Evolutionary conservation across 2,797 vertebrate genomes (phyloP), one percentile per base, ranked within the genome.

Genomic region (Gallirallus australis): DNA sequence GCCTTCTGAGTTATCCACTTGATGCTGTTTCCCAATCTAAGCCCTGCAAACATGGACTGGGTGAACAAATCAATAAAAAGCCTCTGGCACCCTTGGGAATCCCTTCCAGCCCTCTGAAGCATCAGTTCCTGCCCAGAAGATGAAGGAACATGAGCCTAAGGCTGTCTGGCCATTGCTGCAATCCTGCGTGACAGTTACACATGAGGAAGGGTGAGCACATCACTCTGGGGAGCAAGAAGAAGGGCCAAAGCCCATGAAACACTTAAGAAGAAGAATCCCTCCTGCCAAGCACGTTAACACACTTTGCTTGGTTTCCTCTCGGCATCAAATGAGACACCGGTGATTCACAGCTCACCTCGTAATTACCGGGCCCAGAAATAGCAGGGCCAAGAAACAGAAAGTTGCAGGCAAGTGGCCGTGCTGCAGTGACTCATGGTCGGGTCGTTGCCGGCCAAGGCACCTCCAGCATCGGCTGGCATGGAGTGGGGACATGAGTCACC

Each of bases 301-400:
- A 80, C 69, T 78, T 89, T 92, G 71, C 92, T 72, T 53, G 94
- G 91, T 95, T 96, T 95, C 93, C 94, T 86, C 84, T 90, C 3
- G 11, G 77, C 7, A 15, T 70, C 60, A 86, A 86, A 78, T 8
- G 52, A 95, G 95, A 96, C 92, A 78, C 72, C 24, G 37, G 85
- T 97, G 97, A 97, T 89, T 97, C 98, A 97, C 89, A 50, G 88
- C 90, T 94, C 95, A 84, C 93, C 85, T 90, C 82, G 2, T 90
- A 90, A 96, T 93, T 60, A 70, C 76, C 1, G 14, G 25, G 18
- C 94, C 92, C 84, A 80, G 94, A 96, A 95, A 91, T 69, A 95
- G 86, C 81, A 69, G 60, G 93, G 79, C 92, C 59, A 52, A 85
- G 81, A 65, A 83, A 35, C 2, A 61, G 96, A 96, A 95, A 96